Evolutionary conservation across 2,113 vertebrate genomes (phyloP), one percentile per base, ranked within the genome.

Genomic region (Catharus bicknelli): DNA sequence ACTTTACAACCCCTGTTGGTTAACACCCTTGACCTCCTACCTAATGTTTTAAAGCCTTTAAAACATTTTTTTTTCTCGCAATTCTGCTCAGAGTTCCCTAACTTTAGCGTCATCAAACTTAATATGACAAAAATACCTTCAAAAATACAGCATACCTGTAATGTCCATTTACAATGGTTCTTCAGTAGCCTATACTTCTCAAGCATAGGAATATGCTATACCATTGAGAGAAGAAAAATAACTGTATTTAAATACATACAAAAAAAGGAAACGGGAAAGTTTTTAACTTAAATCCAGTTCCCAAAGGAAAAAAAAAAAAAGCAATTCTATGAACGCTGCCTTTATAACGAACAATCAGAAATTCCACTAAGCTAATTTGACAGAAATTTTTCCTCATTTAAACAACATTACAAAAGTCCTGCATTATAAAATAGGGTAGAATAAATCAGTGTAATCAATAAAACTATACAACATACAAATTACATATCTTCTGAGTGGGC

Each of bases 391-490:
- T 99, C 98, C 98, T 98, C 97, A 98, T 98, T 99, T 99, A 98
- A 99, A 99, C 98, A 99, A 99, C 98, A 98, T 99, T 99, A 99
- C 99, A 99, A 99, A 99, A 99, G 98, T 99, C 99, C 99, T 99
- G 99, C 99, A 98, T 99, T 99, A 99, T 98, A 99, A 99, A 99
- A 99, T 99, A 99, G 99, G 99, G 99, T 99, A 99, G 99, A 98
- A 98, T 99, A 99, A 99, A 99, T 99, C 99, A 99, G 99, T 99
- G 98, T 99, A 99, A 98, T 99, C 98, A 99, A 99, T 99, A 99
- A 99, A 99, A 99, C 99, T 99, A 99, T 99, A 99, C 99, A 99
- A 99, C 98, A 98, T 99, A 99, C 98, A 99, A 98, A 99, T 98
- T 98, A 98, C 98, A 98, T 96, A 97, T 98, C 98, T 98, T 98